Conservation (phyloP, 2,113 vertebrate genomes). For the Pleuronectes platessa region DNA sequence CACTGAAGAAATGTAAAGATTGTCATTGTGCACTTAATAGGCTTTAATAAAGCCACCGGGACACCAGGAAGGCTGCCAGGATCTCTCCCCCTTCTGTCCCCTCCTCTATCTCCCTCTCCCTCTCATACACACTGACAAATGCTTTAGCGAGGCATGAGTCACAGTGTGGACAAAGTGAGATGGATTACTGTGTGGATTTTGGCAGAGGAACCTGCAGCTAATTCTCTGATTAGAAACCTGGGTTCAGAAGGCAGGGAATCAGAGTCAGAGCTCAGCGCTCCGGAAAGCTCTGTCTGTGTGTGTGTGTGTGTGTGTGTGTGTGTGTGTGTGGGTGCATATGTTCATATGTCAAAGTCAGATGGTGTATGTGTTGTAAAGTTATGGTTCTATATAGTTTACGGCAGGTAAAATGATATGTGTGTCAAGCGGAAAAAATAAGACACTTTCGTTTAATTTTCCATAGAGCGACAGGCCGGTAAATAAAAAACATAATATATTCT, state of each 20-base stretch:
- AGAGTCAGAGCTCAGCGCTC: conserved; percentile 48
- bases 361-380: not conserved
- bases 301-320: conserved; percentile 46
- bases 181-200: conserved; percentile 73
- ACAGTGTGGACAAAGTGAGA: conserved; percentile 75
- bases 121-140: conserved; percentile 53
- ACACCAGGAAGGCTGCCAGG: conserved; percentile 41
- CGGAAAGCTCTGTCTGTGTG: conserved; percentile 12
- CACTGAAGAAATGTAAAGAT: conserved; percentile 44
- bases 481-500: not conserved
- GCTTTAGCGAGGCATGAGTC: conserved; percentile 55
- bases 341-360: not conserved
- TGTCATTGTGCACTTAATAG: conserved; percentile 48
- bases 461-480: not conserved
- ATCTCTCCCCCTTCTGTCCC: conserved; percentile 36
- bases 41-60: conserved; percentile 63
- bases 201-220: conserved; percentile 65
- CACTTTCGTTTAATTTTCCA: not conserved
- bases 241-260: conserved; percentile 62
- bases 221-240: conserved; percentile 79
- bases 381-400: too few relatives aligned
- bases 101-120: conserved; percentile 17
- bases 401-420: too few relatives aligned
- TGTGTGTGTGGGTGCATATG: not conserved
- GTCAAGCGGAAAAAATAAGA: not conserved